A percentile compares a stretch with the other conserved stretches of the same genome.
Conservation (phyloP, 2,888 invertebrate genomes). For the Graphium colonna region DNA sequence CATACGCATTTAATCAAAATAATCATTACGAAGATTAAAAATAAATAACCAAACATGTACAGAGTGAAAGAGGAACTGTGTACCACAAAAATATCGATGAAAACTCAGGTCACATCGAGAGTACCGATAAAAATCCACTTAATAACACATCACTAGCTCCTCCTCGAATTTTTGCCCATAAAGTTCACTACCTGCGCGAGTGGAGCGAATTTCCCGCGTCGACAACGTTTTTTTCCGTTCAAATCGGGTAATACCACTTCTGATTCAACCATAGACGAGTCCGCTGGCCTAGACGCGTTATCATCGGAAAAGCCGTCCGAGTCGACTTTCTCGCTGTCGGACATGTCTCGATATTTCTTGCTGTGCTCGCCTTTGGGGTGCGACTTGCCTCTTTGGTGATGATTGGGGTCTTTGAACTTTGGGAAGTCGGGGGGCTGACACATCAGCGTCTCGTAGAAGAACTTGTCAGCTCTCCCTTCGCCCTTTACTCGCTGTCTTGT, state of each 20-base stretch:
- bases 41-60: slow-evolving; percentile 28
- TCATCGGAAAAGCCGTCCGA: slow-evolving; percentile 60
- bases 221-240: slow-evolving; percentile 49
- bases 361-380: slow-evolving; percentile 45
- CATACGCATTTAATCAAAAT: slow-evolving; percentile 18
- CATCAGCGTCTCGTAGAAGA: slow-evolving; percentile 66
- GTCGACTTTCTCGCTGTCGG: slow-evolving; percentile 58
- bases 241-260: slow-evolving; percentile 54
- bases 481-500: slow-evolving; percentile 41
- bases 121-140: no score
- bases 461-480: slow-evolving; percentile 55
- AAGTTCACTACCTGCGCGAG: slow-evolving; percentile 67
- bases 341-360: slow-evolving; percentile 46
- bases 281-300: slow-evolving; percentile 51
- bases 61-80: neutral
- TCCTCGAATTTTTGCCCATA: slow-evolving; percentile 59
- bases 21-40: slow-evolving; percentile 22
- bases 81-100: slow-evolving; percentile 29
- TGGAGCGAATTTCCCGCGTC: slow-evolving; percentile 58
- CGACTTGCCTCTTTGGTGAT: slow-evolving; percentile 24
- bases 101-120: slow-evolving; percentile 24
- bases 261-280: slow-evolving; percentile 56
- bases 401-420: slow-evolving; percentile 38
- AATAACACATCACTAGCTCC: slow-evolving; percentile 43
- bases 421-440: slow-evolving; percentile 49